These are phyloP conservation scores for Zenarchopterus dispar DNA, from an alignment of 2,797 vertebrate genomes.

Conservation along the genomic window DNA sequence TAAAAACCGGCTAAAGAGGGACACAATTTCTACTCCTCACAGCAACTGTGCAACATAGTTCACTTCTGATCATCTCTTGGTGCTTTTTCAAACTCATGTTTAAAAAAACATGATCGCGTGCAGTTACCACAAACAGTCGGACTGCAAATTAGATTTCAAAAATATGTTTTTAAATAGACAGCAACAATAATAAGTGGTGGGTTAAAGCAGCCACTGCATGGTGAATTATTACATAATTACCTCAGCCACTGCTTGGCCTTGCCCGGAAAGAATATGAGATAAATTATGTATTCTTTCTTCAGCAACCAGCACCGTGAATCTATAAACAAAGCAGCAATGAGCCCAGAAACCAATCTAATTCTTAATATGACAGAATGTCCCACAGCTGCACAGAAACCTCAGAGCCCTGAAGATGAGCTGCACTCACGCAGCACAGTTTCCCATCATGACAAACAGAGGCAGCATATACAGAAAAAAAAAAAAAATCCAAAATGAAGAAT, in stretches of 20 bases:
- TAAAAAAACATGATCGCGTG: too few relatives aligned
- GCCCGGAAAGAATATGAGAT: constrained; percentile 2
- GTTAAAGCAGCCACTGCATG: background rate
- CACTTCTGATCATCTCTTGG: too few relatives aligned
- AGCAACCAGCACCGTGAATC: constrained; percentile 6
- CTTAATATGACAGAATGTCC: background rate
- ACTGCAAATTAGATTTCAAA: background rate
- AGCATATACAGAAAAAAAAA: too few relatives aligned
- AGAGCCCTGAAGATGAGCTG: constrained; percentile 2
- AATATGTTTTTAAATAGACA: background rate
- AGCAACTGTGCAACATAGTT: too few relatives aligned
- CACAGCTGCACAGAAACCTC: background rate
- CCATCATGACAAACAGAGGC: background rate
- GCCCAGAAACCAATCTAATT: constrained; percentile 3
- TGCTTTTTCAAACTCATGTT: too few relatives aligned
- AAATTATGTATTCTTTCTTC: constrained; percentile 34
- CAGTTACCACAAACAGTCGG: too few relatives aligned
- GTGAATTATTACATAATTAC: constrained; percentile 30
- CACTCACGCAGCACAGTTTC: background rate
- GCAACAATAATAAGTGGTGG: background rate
- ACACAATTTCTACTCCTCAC: too few relatives aligned
- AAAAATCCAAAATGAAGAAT: background rate
- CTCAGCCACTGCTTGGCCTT: constrained; percentile 19
- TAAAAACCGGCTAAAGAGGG: too few relatives aligned
- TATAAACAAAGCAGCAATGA: constrained; percentile 5